Base-by-base conservation (phyloP, 2,113 vertebrate genomes). In the Amazona vittata region DNA sequence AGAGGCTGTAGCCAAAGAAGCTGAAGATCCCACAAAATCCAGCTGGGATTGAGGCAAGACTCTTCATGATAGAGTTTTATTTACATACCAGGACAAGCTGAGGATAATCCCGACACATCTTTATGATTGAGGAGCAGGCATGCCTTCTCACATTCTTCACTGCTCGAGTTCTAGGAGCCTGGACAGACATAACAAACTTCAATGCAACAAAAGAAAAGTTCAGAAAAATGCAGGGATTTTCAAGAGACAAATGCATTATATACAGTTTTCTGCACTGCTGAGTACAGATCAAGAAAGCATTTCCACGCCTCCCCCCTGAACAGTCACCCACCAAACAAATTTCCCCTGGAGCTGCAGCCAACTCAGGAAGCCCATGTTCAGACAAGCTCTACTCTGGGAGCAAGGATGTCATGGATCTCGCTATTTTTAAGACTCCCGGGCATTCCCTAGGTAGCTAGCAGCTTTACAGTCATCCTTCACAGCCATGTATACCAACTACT, bases 141-240 rank as follows among this genome's bases (percentile, higher is more conserved):
- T 99, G 99, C 71, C 99, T 98, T 96, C 99, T 98, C 77, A 99
- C 99, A 31, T 99, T 99, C 96, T 99, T 99, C 60, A 99, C 99
- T 47, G 99, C 98, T 90, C 99, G 98, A 24, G 98, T 99, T 96
- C 99, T 98, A 76, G 99, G 99, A 50, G 97, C 98, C 99, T 99
- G 94, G 65, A 91, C 85, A 96, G 96, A 96, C 76, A 93, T 3
- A 96, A 95, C 74, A 88, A 93, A 89, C 89, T 63, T 93, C 70
- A 95, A 79, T 97, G 91, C 67, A 92, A 96, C 68, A 94, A 94
- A 96, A 96, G 15, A 71, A 80, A 95, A 90, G 87, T 90, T 96
- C 80, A 95, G 95, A 90, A 64, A 95, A 94, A 96, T 35, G 57
- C 46, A 91, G n/a, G 89, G 84, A 89, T 84, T 69, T 71, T 87